These are phyloP conservation scores for Drosophila auraria DNA, from an alignment of 1,140 invertebrate species.

Conservation along the genomic window DNA sequence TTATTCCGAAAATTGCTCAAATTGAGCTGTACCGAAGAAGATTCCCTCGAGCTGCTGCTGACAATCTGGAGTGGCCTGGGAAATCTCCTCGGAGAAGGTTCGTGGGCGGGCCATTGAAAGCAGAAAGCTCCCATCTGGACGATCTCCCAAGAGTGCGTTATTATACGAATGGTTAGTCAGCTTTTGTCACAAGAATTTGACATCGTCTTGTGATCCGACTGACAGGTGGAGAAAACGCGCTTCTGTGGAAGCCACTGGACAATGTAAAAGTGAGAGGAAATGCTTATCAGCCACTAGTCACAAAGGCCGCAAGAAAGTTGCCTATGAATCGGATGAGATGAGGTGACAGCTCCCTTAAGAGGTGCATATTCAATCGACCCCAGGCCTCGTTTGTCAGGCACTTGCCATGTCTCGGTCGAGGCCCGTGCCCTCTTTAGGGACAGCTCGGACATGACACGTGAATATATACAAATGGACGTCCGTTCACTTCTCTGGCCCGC, in stretches of 20 bases:
- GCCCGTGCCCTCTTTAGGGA: constrained; percentile 35
- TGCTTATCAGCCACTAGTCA: constrained; percentile 28
- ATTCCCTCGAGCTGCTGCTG: constrained; percentile 37
- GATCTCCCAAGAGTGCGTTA: constrained; percentile 52
- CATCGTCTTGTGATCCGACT: constrained; percentile 36
- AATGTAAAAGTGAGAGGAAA: constrained; percentile 62
- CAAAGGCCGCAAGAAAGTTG: constrained; percentile 37
- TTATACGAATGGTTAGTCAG: constrained; percentile 39
- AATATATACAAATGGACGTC: constrained; percentile 49
- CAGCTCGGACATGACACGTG: constrained; percentile 44
- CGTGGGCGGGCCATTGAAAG: constrained; percentile 48
- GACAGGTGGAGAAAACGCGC: constrained; percentile 35
- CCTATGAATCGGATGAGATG: constrained; percentile 25
- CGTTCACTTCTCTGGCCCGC: constrained; percentile 45
- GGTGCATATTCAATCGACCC: constrained; percentile 34
- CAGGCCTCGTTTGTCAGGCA: constrained; percentile 41
- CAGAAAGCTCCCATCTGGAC: not conserved
- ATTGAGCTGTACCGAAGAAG: constrained; percentile 59
- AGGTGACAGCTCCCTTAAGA: constrained; percentile 18
- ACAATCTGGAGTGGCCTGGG: constrained; percentile 52
- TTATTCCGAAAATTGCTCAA: constrained; percentile 65
- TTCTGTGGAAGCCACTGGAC: constrained; percentile 24
- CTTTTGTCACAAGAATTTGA: constrained; percentile 52
- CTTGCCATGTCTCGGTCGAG: constrained; percentile 23
- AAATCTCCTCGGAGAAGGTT: constrained; percentile 30